Evolutionary conservation across 2,888 invertebrate species (phyloP).

Genomic region (Cinara cedri): DNA sequence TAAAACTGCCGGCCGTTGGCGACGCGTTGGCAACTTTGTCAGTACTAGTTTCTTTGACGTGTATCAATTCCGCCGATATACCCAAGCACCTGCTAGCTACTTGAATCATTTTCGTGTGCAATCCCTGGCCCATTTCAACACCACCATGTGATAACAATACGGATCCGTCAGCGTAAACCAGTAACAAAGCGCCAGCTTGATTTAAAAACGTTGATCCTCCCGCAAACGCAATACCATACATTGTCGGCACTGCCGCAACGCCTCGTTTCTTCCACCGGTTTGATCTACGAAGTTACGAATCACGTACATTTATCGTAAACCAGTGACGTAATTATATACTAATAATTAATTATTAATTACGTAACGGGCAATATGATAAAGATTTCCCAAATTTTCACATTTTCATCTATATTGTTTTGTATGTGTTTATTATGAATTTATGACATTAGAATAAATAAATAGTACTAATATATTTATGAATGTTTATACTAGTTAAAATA

Average conservation of each 20-base stretch:
- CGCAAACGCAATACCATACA: conserved; percentile 84
- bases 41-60: conserved; percentile 82
- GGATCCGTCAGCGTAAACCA: conserved; percentile 85
- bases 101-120: conserved; percentile 84
- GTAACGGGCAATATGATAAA: no score
- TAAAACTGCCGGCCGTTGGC: conserved; percentile 85
- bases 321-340: no score
- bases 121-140: conserved; percentile 97
- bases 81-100: conserved; percentile 78
- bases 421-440: no score
- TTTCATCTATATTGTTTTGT: no score
- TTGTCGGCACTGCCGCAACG: conserved; percentile 79
- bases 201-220: conserved; percentile 70
- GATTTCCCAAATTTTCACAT: no score
- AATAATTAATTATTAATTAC: no score
- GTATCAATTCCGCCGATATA: conserved; percentile 75
- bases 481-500: no score
- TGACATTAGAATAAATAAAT: no score
- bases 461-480: no score
- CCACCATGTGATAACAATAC: conserved; percentile 89
- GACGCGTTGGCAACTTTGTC: conserved; percentile 92
- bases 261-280: conserved; percentile 89
- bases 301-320: no score
- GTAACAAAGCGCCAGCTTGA: conserved; percentile 85
- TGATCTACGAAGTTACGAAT: conserved; percentile 68